Evolutionary conservation across 2,888 invertebrate species (phyloP).

Genomic region (Hofmannophila pseudospretella): DNA sequence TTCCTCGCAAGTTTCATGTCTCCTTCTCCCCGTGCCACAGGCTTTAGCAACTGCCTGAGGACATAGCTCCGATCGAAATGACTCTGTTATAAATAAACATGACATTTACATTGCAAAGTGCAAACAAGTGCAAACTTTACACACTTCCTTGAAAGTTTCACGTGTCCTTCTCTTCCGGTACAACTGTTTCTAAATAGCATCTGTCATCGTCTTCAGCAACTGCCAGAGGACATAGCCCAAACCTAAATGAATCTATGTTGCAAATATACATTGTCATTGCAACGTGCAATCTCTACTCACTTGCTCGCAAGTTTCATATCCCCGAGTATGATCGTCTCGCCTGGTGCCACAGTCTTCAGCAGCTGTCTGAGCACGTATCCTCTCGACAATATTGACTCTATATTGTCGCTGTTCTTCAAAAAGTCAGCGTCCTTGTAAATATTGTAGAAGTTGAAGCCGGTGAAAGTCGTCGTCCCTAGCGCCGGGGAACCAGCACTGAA

Average conservation of each 20-base stretch:
- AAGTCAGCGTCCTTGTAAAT: conserved; percentile 36
- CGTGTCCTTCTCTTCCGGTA: no score
- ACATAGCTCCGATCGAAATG: no score
- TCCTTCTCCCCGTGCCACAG: conserved; percentile 25
- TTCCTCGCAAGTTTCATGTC: conserved; percentile 24
- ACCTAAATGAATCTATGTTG: no score
- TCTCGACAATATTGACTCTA: conserved; percentile 31
- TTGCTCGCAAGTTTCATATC: conserved; percentile 24
- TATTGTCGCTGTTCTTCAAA: conserved; percentile 26
- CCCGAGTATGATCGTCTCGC: conserved; percentile 20
- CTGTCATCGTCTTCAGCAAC: no score
- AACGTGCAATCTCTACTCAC: no score
- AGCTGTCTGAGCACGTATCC: conserved; percentile 33
- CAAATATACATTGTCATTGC: no score
- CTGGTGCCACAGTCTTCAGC: conserved; percentile 27
- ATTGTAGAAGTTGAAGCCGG: conserved; percentile 26
- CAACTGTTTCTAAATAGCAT: no score
- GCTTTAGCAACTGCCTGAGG: conserved; percentile 30
- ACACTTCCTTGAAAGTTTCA: no score
- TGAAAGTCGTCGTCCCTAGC: conserved; percentile 14
- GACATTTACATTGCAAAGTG: no score
- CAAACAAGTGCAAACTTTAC: no score
- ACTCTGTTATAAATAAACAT: no score
- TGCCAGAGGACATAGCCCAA: no score
- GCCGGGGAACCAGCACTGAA: conserved; percentile 16